Evolutionary conservation across 2,113 vertebrate genomes (phyloP), one percentile per base, ranked within the genome.

Genomic region (Mugil cephalus): DNA sequence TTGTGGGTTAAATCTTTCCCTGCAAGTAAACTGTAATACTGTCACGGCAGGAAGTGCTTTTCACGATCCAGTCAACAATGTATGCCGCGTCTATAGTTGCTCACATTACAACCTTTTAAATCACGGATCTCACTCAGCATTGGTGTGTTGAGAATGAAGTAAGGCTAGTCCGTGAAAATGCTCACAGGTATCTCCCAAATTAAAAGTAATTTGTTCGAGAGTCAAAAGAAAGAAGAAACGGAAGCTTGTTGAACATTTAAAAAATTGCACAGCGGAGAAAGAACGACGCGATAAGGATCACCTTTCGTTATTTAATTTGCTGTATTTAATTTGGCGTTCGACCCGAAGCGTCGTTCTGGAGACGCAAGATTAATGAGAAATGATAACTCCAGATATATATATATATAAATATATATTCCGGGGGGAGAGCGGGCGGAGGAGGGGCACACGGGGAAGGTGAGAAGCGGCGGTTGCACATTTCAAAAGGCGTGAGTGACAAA

Each of bases 241-340:
- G 12, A 47, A 42, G 42, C 11, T 7, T 17, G 14, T 7, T 55
- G 56, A 46, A 48, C 60, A 60, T 52, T 50, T 4, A 1, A 42
- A 17, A 58, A 3, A 30, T 5, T 30, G 5, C 5, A 30, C 24
- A 30, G 24, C 24, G 18, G 10, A 14, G 24, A 12, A 43, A 54
- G 38, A 6, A 15, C 39, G 45, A 54, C 8, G 13, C 21, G 18
- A 14, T 18, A 34, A 43, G 54, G 17, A 59, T 15, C 12, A 13
- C 1, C 38, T 74, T 9, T 40, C 34, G 46, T 47, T 80, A 46
- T 83, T 81, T 56, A 21, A 66, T 76, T 72, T 83, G 68, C 59
- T 71, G 63, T 79, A 72, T 77, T 80, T 79, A 34, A 65, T 76
- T 85, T 76, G 63, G 18, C 30, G 35, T 56, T 81, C 38, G 50